A percentile compares a stretch with the other conserved stretches of the same genome.
These are phyloP conservation scores for Athene noctua DNA, from an alignment of 2,113 vertebrate species.

Conservation along the genomic window DNA sequence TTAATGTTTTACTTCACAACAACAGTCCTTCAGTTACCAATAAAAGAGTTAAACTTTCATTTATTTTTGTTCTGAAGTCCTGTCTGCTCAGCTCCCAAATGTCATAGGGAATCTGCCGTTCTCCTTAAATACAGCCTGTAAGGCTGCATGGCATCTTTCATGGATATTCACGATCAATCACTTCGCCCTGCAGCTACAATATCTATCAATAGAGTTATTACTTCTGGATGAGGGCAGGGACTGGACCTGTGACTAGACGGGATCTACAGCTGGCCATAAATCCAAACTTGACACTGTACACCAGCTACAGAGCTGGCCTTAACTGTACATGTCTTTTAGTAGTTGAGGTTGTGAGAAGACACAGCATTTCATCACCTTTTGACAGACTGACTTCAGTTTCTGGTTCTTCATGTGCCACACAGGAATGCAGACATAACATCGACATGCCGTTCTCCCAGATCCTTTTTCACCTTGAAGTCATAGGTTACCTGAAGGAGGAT, in stretches of 20 bases:
- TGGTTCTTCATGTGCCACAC: neutral
- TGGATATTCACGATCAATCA: neutral
- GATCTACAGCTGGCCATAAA: neutral
- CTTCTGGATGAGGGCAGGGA: neutral
- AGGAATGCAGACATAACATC: neutral
- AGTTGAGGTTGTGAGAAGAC: neutral
- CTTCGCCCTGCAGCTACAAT: neutral
- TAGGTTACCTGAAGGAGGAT: neutral
- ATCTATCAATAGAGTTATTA: neutral
- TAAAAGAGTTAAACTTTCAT: constrained; percentile 26
- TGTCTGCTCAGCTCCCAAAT: neutral
- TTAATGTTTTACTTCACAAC: constrained; percentile 54
- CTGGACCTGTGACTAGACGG: neutral
- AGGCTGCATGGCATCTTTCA: neutral
- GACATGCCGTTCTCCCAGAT: neutral
- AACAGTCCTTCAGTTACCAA: neutral
- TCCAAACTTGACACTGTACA: neutral
- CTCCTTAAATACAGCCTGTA: neutral
- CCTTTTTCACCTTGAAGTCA: neutral
- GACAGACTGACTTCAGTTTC: neutral
- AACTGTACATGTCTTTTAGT: neutral
- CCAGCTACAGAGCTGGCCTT: neutral
- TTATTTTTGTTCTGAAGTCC: constrained; percentile 11
- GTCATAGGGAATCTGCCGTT: neutral
- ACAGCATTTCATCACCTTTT: neutral